These are phyloP conservation scores for Pachyseris speciosa DNA, from an alignment of 64 coral and sea anemone species.

Conservation along the genomic window DNA sequence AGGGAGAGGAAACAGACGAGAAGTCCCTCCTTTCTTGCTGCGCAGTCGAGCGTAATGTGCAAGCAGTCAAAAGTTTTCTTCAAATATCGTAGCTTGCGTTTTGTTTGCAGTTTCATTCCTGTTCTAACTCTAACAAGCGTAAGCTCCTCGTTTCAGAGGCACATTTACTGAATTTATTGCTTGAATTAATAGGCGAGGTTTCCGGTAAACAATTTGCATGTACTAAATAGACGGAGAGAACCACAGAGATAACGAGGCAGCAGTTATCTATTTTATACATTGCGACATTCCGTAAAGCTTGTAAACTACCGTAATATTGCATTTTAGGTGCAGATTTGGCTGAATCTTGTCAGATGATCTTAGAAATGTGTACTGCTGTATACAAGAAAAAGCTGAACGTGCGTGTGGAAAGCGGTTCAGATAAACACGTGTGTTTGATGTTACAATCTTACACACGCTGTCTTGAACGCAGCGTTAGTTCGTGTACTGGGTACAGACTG, in stretches of 20 bases:
- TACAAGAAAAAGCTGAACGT: not conserved
- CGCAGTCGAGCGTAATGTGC: too few relatives aligned
- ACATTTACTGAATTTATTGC: too few relatives aligned
- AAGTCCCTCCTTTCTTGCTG: too few relatives aligned
- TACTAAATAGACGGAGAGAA: too few relatives aligned
- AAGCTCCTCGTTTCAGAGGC: too few relatives aligned
- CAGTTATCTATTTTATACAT: too few relatives aligned
- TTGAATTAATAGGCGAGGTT: not conserved
- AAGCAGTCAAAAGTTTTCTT: too few relatives aligned
- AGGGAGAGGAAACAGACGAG: too few relatives aligned
- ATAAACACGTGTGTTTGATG: not conserved
- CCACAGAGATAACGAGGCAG: too few relatives aligned
- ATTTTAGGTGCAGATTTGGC: not conserved
- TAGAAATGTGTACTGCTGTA: not conserved
- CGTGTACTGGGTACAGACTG: not conserved
- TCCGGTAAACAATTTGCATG: not conserved
- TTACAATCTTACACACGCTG: conserved; percentile 9
- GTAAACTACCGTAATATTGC: not conserved
- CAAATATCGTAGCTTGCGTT: too few relatives aligned
- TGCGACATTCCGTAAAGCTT: not conserved
- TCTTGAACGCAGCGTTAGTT: not conserved
- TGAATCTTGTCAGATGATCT: not conserved
- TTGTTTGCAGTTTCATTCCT: too few relatives aligned
- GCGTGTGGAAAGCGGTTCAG: not conserved
- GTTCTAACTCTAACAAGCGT: too few relatives aligned